A percentile compares a stretch with the other conserved stretches of the same genome.
Conservation (phyloP, 2,888 invertebrate genomes). For the Pteria penguin region DNA sequence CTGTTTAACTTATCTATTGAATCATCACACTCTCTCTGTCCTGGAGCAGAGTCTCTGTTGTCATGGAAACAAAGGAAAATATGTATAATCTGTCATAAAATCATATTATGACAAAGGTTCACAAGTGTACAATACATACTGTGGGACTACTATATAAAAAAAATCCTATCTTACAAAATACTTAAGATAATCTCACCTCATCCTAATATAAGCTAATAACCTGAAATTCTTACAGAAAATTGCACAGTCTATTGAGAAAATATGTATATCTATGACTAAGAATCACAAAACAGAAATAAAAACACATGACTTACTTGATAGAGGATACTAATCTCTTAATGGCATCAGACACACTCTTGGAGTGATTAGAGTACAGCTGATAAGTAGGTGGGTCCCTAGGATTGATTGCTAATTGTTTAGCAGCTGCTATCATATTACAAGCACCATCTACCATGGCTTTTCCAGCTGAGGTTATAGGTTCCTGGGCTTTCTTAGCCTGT, state of each 20-base stretch:
- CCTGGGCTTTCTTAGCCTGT: constrained; percentile 89
- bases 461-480: constrained; percentile 92
- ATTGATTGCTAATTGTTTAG: constrained; percentile 91
- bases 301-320: constrained; percentile 84
- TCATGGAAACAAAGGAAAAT: no score
- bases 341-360: constrained; percentile 96
- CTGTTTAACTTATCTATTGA: constrained; percentile 89
- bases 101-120: neutral
- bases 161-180: neutral
- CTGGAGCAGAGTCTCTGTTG: constrained; percentile 93
- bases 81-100: neutral
- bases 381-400: constrained; percentile 96
- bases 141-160: no score
- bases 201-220: neutral
- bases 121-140: no score
- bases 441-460: constrained; percentile 90
- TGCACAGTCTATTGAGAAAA: neutral
- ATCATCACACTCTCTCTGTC: constrained; percentile 94
- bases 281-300: neutral
- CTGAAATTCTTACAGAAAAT: neutral
- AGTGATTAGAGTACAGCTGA: constrained; percentile 95
- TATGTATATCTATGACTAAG: neutral
- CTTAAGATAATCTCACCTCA: neutral
- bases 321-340: constrained; percentile 96
- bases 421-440: constrained; percentile 93